Conservation (phyloP, 2,113 vertebrate species). For the Pseudorhombus dupliciocellatus region DNA sequence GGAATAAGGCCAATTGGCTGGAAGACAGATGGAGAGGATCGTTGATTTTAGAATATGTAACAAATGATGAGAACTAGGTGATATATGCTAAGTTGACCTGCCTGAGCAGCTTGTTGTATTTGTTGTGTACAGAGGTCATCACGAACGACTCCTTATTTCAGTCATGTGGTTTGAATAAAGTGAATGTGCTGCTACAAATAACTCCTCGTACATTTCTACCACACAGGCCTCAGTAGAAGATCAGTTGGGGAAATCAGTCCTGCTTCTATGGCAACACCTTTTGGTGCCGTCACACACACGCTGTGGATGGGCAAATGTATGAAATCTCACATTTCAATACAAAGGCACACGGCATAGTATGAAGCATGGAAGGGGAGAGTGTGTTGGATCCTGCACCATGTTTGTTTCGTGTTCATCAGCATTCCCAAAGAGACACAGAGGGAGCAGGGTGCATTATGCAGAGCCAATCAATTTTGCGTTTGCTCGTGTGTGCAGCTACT, state of each 20-base stretch:
- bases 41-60: too few relatives aligned
- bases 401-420: constrained; percentile 45
- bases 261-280: not conserved
- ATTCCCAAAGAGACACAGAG: constrained; percentile 21
- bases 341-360: not conserved
- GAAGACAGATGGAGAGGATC: too few relatives aligned
- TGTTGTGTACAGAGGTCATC: constrained; percentile 14
- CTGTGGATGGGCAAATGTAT: not conserved
- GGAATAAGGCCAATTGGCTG: too few relatives aligned
- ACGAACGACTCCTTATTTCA: constrained; percentile 13
- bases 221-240: not conserved
- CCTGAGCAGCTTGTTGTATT: constrained; percentile 8
- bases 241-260: not conserved
- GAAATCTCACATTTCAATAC: not conserved
- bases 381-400: constrained; percentile 15
- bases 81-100: not conserved
- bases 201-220: not conserved
- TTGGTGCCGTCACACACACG: not conserved
- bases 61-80: too few relatives aligned
- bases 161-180: constrained; percentile 34
- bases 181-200: constrained; percentile 15
- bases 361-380: not conserved
- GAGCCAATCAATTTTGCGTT: constrained; percentile 61
- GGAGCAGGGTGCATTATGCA: constrained; percentile 34
- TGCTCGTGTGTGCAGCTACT: constrained; percentile 45